A percentile compares a stretch with the other conserved stretches of the same genome.
Conservation (phyloP, 2,797 vertebrate species). For the Sternarchorhynchus goeldii region DNA sequence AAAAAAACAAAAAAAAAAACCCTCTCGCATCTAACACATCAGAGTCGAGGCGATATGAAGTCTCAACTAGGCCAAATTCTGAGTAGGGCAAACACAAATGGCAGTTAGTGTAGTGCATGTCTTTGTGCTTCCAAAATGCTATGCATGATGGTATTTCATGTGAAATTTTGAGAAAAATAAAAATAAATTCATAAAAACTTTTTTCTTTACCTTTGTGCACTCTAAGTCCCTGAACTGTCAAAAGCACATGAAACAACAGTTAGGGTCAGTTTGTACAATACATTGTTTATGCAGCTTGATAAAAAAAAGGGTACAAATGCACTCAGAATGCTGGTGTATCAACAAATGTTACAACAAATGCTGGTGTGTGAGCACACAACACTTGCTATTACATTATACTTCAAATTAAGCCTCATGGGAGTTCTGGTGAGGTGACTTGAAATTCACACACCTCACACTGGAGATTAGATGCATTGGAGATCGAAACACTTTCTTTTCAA, state of each 20-base stretch:
- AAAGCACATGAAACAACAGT: too few species aligned
- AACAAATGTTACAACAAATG: neutral
- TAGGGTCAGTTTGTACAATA: too few species aligned
- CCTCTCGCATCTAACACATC: slow-evolving; percentile 24
- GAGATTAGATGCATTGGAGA: slow-evolving; percentile 18
- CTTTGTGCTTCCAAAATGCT: neutral
- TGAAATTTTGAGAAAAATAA: neutral
- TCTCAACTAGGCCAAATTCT: slow-evolving; percentile 6
- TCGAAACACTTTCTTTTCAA: slow-evolving; percentile 20
- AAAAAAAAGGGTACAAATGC: neutral
- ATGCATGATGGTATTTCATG: neutral
- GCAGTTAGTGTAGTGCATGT: neutral
- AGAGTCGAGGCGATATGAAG: slow-evolving; percentile 25
- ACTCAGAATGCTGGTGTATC: slow-evolving; percentile 1
- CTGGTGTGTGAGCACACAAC: neutral
- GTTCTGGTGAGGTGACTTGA: slow-evolving; percentile 16
- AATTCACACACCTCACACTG: slow-evolving; percentile 5
- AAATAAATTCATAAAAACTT: too few species aligned
- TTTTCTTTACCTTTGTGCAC: too few species aligned
- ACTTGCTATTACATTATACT: neutral
- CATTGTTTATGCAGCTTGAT: neutral
- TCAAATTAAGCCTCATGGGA: neutral
- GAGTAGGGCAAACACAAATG: neutral
- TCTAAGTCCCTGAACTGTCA: too few species aligned
- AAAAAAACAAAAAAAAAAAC: neutral